Evolutionary conservation across 2,797 vertebrate species (phyloP).

Genomic region (Triplophysa yarkandensis): DNA sequence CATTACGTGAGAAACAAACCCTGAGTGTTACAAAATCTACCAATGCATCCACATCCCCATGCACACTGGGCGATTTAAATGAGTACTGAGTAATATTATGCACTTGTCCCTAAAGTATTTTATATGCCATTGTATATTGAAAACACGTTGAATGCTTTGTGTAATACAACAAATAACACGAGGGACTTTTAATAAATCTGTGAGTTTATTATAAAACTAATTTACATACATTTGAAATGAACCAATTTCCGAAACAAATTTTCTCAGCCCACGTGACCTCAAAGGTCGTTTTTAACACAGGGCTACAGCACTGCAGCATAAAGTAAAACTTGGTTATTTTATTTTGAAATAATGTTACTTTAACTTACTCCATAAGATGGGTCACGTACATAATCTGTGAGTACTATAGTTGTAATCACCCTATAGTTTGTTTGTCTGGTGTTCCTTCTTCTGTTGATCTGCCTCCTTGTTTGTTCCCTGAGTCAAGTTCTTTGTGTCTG

Average conservation of each 20-base stretch:
- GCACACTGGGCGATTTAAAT: neutral
- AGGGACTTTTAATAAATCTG: neutral
- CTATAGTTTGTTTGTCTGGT: conserved; percentile 1
- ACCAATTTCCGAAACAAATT: neutral
- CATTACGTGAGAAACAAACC: neutral
- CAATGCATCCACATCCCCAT: neutral
- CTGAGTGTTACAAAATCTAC: neutral
- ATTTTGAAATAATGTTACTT: neutral
- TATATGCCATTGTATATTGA: neutral
- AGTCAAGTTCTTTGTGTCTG: conserved; percentile 9
- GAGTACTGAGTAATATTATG: too few relatives aligned
- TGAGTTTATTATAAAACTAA: neutral
- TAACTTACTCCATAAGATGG: neutral
- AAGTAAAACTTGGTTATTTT: neutral
- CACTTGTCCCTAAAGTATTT: neutral
- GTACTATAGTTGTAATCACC: neutral
- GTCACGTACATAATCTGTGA: neutral
- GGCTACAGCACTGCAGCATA: neutral
- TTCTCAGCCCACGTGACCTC: neutral
- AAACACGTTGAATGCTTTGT: neutral
- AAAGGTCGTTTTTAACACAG: neutral
- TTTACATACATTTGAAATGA: neutral
- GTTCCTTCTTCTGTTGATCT: conserved; percentile 2
- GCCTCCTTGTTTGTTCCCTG: conserved; percentile 22
- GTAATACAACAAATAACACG: neutral